Evolutionary conservation across 2,888 invertebrate species (phyloP), one percentile per base, ranked within the genome.

Genomic region (Danaus chrysippus): DNA sequence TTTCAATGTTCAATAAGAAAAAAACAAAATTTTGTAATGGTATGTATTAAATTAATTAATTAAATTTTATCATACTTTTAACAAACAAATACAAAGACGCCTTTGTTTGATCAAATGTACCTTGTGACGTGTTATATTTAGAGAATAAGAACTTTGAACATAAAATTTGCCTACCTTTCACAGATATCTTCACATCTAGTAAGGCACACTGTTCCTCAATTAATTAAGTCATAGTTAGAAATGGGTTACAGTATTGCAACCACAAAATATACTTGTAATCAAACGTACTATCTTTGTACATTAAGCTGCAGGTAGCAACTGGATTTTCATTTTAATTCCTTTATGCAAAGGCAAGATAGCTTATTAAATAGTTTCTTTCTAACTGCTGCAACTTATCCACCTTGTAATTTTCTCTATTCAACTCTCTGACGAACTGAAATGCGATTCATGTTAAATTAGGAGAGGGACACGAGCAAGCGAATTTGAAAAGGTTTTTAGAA

Each of bases 361-460:
- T 71, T 75, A 82, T 80, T 82, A 78, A 80, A 84, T 82, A 83
- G 84, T 83, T 80, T 76, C 81, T 79, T 84, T 84, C 84, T 84
- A 81, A 79, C 81, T 74, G 73, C 74, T 68, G 72, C 73, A 71
- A 73, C 68, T 73, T 73, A 73, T 75, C 77, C 73, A 76, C 76
- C 79, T 74, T 76, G 81, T 83, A 81, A 83, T 84, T 83, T 78
- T 70, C 74, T 73, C 76, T 74, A 76, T 80, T 79, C 79, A 79
- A 74, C 68, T 66, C 72, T 59, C 64, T 61, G 64, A 68, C 62
- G 61, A 61, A 62, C 61, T 64, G 58, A 62, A 68, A 60, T 63
- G 61, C 68, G 61, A 65, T 67, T 68, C 69, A 69, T 56, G 67
- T 60, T 65, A 68, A 70, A 71, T 68, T 68, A 68, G 59, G 62